Conservation (phyloP, 2,113 vertebrate species). For the Ia io region DNA sequence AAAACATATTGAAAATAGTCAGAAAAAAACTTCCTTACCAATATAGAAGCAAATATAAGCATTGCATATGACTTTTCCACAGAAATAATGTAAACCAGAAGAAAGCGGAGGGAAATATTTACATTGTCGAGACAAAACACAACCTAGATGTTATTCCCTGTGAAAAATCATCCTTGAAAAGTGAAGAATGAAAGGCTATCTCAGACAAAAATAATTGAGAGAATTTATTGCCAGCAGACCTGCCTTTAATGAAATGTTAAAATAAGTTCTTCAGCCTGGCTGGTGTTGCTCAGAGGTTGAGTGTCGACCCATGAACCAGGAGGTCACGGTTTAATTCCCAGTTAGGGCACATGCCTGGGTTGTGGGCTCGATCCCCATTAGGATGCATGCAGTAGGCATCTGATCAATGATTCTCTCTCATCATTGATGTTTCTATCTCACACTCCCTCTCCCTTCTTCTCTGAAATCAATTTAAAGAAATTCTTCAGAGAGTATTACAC, state of each 20-base stretch:
- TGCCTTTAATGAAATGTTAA: not conserved
- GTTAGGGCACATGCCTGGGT: no score
- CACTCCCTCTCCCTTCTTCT: no score
- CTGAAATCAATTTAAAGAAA: no score
- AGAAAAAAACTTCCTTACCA: not conserved
- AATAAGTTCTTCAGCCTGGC: not conserved
- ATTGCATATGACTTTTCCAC: not conserved
- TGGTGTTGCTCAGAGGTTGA: no score
- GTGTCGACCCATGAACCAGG: no score
- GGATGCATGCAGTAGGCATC: no score
- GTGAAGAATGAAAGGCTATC: not conserved
- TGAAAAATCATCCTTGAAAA: not conserved
- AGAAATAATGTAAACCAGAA: not conserved
- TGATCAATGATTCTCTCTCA: no score
- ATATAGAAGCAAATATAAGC: not conserved
- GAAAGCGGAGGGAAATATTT: not conserved
- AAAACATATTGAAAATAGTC: not conserved
- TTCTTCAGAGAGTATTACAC: not conserved
- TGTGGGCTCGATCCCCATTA: no score
- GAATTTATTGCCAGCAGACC: not conserved
- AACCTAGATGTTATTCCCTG: not conserved
- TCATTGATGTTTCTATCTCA: no score
- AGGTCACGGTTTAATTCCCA: no score
- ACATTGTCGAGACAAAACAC: not conserved
- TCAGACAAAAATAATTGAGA: not conserved